Evolutionary conservation across 2,888 invertebrate genomes (phyloP), one percentile per base, ranked within the genome.

Genomic region (Drosophila flavopinicola): DNA sequence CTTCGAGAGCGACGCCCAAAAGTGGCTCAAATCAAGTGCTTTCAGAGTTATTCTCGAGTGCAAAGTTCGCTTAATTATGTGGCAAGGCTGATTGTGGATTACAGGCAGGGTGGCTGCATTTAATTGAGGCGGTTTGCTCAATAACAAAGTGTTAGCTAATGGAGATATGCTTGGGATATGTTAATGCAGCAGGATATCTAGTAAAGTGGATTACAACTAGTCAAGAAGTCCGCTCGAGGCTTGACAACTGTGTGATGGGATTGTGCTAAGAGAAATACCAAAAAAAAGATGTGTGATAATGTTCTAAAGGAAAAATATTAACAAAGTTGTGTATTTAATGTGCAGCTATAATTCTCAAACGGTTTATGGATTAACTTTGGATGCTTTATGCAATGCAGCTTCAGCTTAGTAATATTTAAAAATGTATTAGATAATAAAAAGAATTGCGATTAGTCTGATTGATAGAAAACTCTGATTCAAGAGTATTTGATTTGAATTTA

Each of bases 41-140:
- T 23, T 38, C n/a, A 17, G 17, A 32, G 32, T 37, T 42, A 37
- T 35, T 61, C 45, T 49, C 13, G 27, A 47, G 67, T 11, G 29
- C 41, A 52, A 47, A 56, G 44, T 44, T 64, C 57, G 41, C 66
- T 57, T 71, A 65, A 68, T 65, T 71, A 65, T 72, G 57, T 68
- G 72, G 66, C 56, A 49, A 70, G 27, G 13, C 13, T 29, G 58
- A 30, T 63, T 63, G 42, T 24, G 51, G 30, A 30, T 20, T 11
- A 33, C 17, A 29, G 11, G 13, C 10, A 11, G 11, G 20, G 30
- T 15, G 10, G 1, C 7, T 15, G 23, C 6, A 35, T 65, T 57
- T 65, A 65, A 71, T 44, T 56, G 11, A 56, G 45, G 25, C n/a
- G 17, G 1, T 32, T 39, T 15, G 15, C 37, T 15, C n/a, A n/a